phyloP scores from a whole-genome alignment of 2,888 invertebrate species.

The Bellardia pandia region DNA sequence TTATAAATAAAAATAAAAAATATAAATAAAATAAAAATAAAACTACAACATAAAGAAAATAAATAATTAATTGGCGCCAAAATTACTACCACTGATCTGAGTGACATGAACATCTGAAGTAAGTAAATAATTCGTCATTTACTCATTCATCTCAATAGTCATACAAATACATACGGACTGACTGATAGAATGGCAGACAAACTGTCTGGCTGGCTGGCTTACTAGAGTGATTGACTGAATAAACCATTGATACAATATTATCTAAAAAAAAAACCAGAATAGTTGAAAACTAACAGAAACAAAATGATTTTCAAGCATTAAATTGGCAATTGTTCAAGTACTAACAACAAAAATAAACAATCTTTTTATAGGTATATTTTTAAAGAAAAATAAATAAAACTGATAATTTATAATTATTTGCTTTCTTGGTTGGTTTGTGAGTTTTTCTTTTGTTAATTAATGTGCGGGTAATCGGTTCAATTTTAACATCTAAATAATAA shows the following conservation, averaged over 20 bases:
- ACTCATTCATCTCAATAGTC: neutral
- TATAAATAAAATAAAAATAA: neutral
- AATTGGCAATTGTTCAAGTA: neutral
- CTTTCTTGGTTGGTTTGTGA: neutral
- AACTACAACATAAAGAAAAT: constrained; percentile 3
- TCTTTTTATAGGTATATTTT: neutral
- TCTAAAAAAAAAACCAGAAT: neutral
- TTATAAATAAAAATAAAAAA: neutral
- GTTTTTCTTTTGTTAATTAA: constrained; percentile 7
- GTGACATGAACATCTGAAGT: neutral
- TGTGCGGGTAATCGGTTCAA: constrained; percentile 35
- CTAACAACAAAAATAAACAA: constrained; percentile 25
- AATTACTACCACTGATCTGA: constrained; percentile 44
- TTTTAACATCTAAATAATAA: constrained; percentile 25
- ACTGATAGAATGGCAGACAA: neutral
- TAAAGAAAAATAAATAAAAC: constrained; percentile 17
- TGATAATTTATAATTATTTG: constrained; percentile 20
- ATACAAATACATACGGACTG: neutral
- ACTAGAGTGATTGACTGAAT: neutral
- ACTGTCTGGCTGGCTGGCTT: neutral
- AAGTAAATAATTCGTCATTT: constrained; percentile 32
- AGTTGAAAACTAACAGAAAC: constrained; percentile 4
- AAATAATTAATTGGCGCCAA: constrained; percentile 53
- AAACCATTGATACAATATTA: too few relatives aligned
- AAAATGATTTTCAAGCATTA: neutral